These are phyloP conservation scores for Cladopsammia gracilis DNA, from an alignment of 64 coral and sea anemone genomes.

Conservation along the genomic window DNA sequence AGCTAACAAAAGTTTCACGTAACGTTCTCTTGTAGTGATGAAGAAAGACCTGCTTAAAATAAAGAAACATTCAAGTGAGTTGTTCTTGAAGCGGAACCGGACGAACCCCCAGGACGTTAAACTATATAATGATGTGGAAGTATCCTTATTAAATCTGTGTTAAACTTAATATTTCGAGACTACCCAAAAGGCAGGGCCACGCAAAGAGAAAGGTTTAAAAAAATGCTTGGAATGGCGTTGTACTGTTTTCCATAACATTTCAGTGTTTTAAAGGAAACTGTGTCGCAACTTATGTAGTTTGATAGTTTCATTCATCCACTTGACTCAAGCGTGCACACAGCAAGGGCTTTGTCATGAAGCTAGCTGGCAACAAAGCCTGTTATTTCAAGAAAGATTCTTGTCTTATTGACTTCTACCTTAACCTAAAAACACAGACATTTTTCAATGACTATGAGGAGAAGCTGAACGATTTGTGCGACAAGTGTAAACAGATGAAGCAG, in stretches of 20 bases:
- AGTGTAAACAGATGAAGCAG: constrained; percentile 94
- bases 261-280: too few species aligned
- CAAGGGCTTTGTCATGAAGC: too few species aligned
- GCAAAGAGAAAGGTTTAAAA: too few species aligned
- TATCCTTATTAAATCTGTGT: constrained; percentile 73
- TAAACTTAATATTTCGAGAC: neutral
- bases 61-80: constrained; percentile 88
- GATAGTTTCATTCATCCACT: too few species aligned
- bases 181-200: too few species aligned
- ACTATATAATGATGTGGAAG: constrained; percentile 86
- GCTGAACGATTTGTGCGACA: constrained; percentile 82
- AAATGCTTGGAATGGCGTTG: too few species aligned
- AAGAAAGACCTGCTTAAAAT: constrained; percentile 96
- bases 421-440: constrained; percentile 67
- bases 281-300: too few species aligned
- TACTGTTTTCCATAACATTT: too few species aligned
- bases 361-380: neutral
- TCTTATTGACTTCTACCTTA: neutral
- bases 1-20: neutral
- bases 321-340: too few species aligned
- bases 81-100: constrained; percentile 76
- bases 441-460: constrained; percentile 93
- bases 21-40: constrained; percentile 69
- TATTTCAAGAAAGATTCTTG: neutral
- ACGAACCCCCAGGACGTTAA: constrained; percentile 80